Percentiles rank a stretch among this genome's conserved stretches.
These are phyloP conservation scores for Pyralis farinalis DNA, from an alignment of 2,888 invertebrate species.

Conservation along the genomic window DNA sequence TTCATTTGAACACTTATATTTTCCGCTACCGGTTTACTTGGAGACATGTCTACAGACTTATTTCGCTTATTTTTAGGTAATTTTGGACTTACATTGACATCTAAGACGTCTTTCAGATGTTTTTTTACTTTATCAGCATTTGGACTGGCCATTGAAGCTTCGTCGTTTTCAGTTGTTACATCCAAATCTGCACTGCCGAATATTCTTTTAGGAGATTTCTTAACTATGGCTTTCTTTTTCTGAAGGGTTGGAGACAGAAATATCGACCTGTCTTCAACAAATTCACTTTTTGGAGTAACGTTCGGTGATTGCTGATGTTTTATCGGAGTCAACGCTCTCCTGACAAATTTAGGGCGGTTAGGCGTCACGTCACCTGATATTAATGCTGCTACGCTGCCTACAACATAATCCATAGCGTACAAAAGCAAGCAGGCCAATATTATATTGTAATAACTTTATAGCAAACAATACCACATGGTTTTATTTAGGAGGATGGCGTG, in stretches of 20 bases:
- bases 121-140: constrained; percentile 69
- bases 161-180: constrained; percentile 41
- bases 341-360: constrained; percentile 68
- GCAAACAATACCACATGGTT: no score
- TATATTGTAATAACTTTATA: no score
- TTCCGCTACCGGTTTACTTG: constrained; percentile 5
- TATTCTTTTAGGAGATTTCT: constrained; percentile 72
- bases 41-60: constrained; percentile 17
- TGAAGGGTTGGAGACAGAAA: constrained; percentile 66
- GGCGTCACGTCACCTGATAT: constrained; percentile 80
- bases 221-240: constrained; percentile 68
- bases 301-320: constrained; percentile 68
- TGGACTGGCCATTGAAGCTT: constrained; percentile 35
- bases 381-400: constrained; percentile 81
- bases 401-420: constrained; percentile 68
- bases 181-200: constrained; percentile 64
- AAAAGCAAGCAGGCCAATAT: no score
- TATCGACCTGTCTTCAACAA: constrained; percentile 61
- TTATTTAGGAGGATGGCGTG: no score
- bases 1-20: constrained; percentile 16
- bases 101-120: constrained; percentile 55
- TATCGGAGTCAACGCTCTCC: constrained; percentile 62
- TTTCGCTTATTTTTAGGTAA: constrained; percentile 25
- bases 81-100: constrained; percentile 32
- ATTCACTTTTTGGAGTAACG: constrained; percentile 69